These are phyloP conservation scores for Gambusia holbrooki DNA, from an alignment of 2,113 vertebrate genomes.

Conservation along the genomic window DNA sequence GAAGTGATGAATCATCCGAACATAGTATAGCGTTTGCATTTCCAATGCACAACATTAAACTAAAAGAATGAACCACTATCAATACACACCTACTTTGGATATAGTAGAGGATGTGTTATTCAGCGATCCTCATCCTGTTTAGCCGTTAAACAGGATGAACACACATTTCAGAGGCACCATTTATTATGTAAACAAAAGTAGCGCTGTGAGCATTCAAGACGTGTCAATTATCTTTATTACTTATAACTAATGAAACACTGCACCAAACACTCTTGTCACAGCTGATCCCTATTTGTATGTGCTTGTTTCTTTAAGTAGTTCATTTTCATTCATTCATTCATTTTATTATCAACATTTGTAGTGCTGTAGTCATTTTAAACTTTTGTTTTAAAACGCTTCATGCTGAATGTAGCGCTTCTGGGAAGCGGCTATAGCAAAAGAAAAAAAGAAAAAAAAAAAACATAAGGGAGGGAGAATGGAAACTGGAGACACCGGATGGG, in stretches of 20 bases:
- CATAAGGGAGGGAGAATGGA: constrained; percentile 3
- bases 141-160: background rate
- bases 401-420: background rate
- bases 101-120: no score
- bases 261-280: background rate
- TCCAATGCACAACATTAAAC: background rate
- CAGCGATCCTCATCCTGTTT: background rate
- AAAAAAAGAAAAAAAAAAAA: constrained; percentile 20
- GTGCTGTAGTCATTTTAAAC: no score
- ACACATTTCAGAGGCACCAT: background rate
- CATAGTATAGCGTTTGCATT: background rate
- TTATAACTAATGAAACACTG: background rate
- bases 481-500: constrained; percentile 33
- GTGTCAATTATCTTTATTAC: background rate
- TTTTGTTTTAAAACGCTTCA: background rate
- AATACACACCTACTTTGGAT: background rate
- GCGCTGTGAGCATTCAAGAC: background rate
- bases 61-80: background rate
- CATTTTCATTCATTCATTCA: background rate
- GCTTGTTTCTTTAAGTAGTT: background rate
- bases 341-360: background rate
- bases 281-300: background rate
- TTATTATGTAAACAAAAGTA: background rate
- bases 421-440: constrained; percentile 15
- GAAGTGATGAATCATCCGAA: background rate